Conservation (phyloP, 2,797 vertebrate species). For the Myotis daubentonii region DNA sequence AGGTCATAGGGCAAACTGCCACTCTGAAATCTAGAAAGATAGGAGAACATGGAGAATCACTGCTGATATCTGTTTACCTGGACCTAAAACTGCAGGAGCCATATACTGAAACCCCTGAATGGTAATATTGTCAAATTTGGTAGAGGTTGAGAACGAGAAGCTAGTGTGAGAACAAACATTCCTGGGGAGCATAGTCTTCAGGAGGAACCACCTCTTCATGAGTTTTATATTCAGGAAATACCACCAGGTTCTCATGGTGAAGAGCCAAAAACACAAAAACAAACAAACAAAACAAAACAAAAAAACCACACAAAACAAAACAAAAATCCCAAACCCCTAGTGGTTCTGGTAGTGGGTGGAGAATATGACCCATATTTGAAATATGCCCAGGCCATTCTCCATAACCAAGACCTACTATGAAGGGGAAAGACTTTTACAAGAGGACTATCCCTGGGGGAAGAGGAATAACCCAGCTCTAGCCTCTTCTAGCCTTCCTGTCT, state of each 20-base stretch:
- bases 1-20: not conserved
- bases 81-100: not conserved
- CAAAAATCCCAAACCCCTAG: not conserved
- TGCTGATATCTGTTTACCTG: not conserved
- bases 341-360: not conserved
- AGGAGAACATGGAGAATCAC: not conserved
- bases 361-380: not conserved
- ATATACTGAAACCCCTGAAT: not conserved
- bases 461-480: not conserved
- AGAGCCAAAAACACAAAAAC: not conserved
- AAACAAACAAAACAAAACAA: not conserved
- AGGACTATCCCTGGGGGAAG: not conserved
- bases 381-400: not conserved
- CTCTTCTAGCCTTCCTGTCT: not conserved
- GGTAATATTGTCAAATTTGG: not conserved
- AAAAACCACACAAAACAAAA: not conserved
- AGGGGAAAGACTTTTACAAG: not conserved
- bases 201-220: not conserved
- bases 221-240: not conserved
- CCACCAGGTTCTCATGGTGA: not conserved
- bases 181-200: not conserved
- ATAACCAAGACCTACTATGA: not conserved
- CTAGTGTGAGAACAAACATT: not conserved
- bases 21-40: not conserved
- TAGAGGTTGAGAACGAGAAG: not conserved